phyloP scores from a whole-genome alignment of 2,888 invertebrate species.

The Trypoxylon attenuatum region DNA sequence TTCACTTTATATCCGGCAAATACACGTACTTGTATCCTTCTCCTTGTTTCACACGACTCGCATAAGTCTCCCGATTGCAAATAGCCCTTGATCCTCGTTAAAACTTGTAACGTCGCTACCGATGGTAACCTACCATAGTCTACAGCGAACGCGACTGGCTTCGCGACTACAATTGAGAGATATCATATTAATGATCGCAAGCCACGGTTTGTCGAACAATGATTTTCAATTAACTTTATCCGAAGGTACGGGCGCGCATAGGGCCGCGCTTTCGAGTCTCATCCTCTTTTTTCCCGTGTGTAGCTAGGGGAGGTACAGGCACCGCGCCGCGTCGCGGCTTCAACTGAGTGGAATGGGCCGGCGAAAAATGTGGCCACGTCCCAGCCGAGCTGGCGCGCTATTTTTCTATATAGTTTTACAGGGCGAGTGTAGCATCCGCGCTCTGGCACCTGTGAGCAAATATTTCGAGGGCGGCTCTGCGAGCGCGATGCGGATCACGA shows the following conservation, averaged over 20 bases:
- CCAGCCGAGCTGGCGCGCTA: background rate
- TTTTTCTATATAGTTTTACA: background rate
- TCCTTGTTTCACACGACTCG: slow-evolving; percentile 1
- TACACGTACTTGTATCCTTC: slow-evolving; percentile 17
- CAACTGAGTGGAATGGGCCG: background rate
- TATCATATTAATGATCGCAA: slow-evolving; percentile 64
- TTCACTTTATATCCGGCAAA: slow-evolving; percentile 15
- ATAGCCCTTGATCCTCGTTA: too few species aligned
- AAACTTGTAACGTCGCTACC: slow-evolving; percentile 40
- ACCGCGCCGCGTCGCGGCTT: slow-evolving; percentile 18
- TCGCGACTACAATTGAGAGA: slow-evolving; percentile 49
- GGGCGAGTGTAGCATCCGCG: background rate
- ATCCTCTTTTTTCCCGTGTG: background rate
- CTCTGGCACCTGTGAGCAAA: slow-evolving; percentile 17
- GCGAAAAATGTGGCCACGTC: background rate
- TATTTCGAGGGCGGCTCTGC: slow-evolving; percentile 7
- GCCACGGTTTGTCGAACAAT: slow-evolving; percentile 54
- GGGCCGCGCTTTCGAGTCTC: slow-evolving; percentile 41
- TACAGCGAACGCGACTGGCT: too few species aligned
- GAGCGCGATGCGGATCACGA: background rate
- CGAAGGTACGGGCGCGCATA: slow-evolving; percentile 63
- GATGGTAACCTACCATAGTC: too few species aligned
- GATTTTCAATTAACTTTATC: slow-evolving; percentile 72
- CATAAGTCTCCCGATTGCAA: background rate
- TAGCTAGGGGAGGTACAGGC: slow-evolving; percentile 6